A percentile compares a stretch with the other conserved stretches of the same genome.
Conservation (phyloP, 2,113 vertebrate species). For the Pomatorhinus ruficollis region DNA sequence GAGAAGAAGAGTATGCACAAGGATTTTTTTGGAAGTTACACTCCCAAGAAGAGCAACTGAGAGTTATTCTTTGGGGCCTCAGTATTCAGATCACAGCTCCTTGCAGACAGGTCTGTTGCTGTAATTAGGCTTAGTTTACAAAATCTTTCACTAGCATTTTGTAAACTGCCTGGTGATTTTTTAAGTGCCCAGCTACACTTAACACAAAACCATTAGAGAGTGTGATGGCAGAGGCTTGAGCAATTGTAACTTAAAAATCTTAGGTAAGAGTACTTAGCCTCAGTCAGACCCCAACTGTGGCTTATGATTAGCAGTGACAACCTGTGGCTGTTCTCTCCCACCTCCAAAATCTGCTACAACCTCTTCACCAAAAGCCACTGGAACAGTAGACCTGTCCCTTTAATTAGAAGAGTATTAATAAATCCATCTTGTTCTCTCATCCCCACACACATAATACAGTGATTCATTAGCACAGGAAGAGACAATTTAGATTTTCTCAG, state of each 20-base stretch:
- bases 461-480: constrained; percentile 80
- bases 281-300: not conserved
- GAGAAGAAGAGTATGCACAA: not conserved
- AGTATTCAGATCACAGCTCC: not conserved
- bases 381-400: constrained; percentile 64
- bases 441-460: constrained; percentile 54
- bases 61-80: not conserved
- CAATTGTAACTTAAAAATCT: not conserved
- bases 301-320: not conserved
- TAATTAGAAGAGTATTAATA: constrained; percentile 76
- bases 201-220: not conserved
- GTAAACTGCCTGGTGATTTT: constrained; percentile 4
- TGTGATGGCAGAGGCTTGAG: not conserved
- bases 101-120: not conserved
- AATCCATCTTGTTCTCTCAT: constrained; percentile 74
- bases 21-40: not conserved
- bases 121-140: constrained; percentile 36
- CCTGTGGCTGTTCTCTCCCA: not conserved
- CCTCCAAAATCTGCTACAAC: not conserved
- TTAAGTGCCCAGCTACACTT: not conserved
- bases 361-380: not conserved
- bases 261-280: not conserved
- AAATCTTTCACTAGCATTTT: constrained; percentile 20
- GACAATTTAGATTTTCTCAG: constrained; percentile 77
- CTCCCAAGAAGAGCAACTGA: not conserved